phyloP scores from a whole-genome alignment of 2,888 invertebrate genomes.

The Chalcis sispes region DNA sequence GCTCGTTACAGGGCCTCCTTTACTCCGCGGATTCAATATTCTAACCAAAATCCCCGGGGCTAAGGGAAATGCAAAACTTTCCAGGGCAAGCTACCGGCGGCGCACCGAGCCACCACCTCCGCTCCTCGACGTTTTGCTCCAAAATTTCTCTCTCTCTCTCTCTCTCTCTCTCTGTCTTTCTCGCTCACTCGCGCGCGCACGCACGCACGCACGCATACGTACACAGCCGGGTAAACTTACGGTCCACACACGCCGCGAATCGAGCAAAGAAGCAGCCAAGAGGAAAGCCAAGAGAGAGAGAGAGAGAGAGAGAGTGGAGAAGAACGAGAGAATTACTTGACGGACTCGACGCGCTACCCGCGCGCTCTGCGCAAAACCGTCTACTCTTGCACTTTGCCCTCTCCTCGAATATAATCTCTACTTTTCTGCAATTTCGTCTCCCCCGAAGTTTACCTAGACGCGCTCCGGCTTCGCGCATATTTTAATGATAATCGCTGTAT shows the following conservation, averaged over 20 bases:
- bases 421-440: slow-evolving; percentile 2
- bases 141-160: slow-evolving; percentile 65
- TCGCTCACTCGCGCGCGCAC: slow-evolving; percentile 23
- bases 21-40: slow-evolving; percentile 74
- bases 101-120: slow-evolving; percentile 9
- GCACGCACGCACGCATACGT: slow-evolving; percentile 18
- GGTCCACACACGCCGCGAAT: slow-evolving; percentile 65
- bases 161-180: neutral
- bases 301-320: no score
- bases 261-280: slow-evolving; percentile 40
- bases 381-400: slow-evolving; percentile 37
- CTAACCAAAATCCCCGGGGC: slow-evolving; percentile 76
- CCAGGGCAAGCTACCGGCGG: slow-evolving; percentile 29
- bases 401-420: slow-evolving; percentile 6
- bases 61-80: slow-evolving; percentile 72
- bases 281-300: slow-evolving; percentile 5
- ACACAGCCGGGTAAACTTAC: slow-evolving; percentile 65
- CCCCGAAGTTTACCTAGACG: neutral
- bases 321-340: slow-evolving; percentile 67
- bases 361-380: slow-evolving; percentile 58
- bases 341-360: slow-evolving; percentile 68
- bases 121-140: slow-evolving; percentile 58
- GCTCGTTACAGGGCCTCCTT: slow-evolving; percentile 73
- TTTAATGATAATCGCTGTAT: slow-evolving; percentile 24
- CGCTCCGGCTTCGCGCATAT: neutral